Evolutionary conservation across 1,140 invertebrate species (phyloP).

Genomic region (Drosophila fuyamai): DNA sequence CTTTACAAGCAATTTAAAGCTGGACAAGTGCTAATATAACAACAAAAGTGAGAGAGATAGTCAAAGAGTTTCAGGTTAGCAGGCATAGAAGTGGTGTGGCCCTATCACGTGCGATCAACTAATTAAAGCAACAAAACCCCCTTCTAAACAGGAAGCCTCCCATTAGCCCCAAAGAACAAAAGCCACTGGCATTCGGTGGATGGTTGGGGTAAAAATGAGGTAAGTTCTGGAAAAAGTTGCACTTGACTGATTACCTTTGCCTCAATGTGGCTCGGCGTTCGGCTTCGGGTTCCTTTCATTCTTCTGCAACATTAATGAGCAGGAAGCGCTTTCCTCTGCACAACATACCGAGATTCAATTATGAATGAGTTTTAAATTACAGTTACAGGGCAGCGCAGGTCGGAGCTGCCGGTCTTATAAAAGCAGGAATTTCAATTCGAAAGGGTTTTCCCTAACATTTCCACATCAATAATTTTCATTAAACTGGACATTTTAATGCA

Average conservation of each 20-base stretch:
- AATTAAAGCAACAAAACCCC: slow-evolving; percentile 75
- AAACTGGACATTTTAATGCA: neutral
- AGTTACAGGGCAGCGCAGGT: slow-evolving; percentile 41
- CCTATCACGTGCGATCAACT: slow-evolving; percentile 81
- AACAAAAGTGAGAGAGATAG: slow-evolving; percentile 23
- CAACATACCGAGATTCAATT: slow-evolving; percentile 70
- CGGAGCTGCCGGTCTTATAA: slow-evolving; percentile 7
- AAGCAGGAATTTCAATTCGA: slow-evolving; percentile 10
- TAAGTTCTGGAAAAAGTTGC: slow-evolving; percentile 48
- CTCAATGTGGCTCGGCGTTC: slow-evolving; percentile 5
- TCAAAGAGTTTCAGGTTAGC: slow-evolving; percentile 3
- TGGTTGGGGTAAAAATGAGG: neutral
- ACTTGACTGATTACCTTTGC: slow-evolving; percentile 66
- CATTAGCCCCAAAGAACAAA: slow-evolving; percentile 72
- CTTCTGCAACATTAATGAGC: slow-evolving; percentile 71
- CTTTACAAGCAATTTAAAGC: slow-evolving; percentile 83
- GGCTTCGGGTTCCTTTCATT: slow-evolving; percentile 5
- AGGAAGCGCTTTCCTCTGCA: slow-evolving; percentile 40
- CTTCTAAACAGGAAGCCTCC: slow-evolving; percentile 79
- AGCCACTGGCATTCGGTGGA: slow-evolving; percentile 18
- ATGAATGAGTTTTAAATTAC: slow-evolving; percentile 76
- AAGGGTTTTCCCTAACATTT: neutral
- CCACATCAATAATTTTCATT: slow-evolving; percentile 1
- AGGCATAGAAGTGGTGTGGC: slow-evolving; percentile 10
- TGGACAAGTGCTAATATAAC: slow-evolving; percentile 81